These are phyloP conservation scores for Drosophila rhopaloa DNA, from an alignment of 1,140 invertebrate genomes.

Conservation along the genomic window DNA sequence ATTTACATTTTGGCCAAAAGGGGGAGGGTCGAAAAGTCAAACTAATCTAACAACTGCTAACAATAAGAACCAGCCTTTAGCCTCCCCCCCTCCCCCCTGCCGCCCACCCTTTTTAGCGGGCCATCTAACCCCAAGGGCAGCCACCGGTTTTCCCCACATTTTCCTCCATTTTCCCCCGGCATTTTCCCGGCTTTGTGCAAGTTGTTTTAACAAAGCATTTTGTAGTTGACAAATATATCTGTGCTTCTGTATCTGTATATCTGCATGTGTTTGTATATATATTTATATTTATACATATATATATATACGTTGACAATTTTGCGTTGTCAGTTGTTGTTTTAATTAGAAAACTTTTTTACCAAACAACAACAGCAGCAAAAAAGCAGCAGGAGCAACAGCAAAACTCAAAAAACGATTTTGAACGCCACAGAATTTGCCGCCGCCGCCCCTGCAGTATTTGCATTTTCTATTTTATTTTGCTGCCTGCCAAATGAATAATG, in stretches of 20 bases:
- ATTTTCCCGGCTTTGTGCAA: conserved; percentile 46
- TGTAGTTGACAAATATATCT: conserved; percentile 67
- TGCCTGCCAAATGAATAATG: conserved; percentile 77
- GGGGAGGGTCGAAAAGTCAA: conserved; percentile 68
- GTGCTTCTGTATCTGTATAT: conserved; percentile 2
- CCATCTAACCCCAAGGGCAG: conserved; percentile 46
- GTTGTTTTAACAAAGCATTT: conserved; percentile 77
- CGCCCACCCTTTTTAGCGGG: conserved; percentile 2
- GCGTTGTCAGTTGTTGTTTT: conserved; percentile 81
- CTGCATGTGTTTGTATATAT: conserved; percentile 5
- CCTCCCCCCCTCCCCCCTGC: too few relatives aligned
- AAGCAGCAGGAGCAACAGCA: conserved; percentile 26
- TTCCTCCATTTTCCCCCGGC: not conserved
- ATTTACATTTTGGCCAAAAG: conserved; percentile 70
- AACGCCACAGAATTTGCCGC: conserved; percentile 62
- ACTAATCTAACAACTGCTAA: conserved; percentile 81
- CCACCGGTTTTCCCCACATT: conserved; percentile 11
- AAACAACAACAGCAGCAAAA: conserved; percentile 58
- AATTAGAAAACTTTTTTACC: conserved; percentile 82
- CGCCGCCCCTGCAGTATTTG: conserved; percentile 57
- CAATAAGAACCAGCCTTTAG: conserved; percentile 52
- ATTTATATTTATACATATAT: conserved; percentile 15
- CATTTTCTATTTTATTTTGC: conserved; percentile 78
- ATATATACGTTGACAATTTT: conserved; percentile 73
- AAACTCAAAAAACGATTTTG: conserved; percentile 78